phyloP scores from a whole-genome alignment of 2,113 vertebrate species.

The Nothobranchius furzeri region DNA sequence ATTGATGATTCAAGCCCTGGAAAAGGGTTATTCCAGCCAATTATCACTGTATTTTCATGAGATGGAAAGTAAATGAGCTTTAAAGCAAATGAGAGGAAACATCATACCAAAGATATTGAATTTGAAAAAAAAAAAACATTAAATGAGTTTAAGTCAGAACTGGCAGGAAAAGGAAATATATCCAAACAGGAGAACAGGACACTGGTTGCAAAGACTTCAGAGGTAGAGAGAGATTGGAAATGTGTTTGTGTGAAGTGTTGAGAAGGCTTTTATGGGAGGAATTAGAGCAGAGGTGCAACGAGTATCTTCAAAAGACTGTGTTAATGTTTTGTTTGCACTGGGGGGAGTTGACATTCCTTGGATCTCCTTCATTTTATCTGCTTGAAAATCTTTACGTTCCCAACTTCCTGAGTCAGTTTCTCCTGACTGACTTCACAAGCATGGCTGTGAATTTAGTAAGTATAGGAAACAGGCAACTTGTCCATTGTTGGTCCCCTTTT shows the following conservation, averaged over 20 bases:
- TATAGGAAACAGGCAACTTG: slow-evolving; percentile 34
- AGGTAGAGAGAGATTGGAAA: slow-evolving; percentile 28
- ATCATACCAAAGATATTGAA: background rate
- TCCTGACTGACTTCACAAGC: slow-evolving; percentile 23
- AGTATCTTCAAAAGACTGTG: slow-evolving; percentile 50
- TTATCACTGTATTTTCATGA: background rate
- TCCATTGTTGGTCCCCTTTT: slow-evolving; percentile 8
- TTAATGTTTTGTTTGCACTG: slow-evolving; percentile 57
- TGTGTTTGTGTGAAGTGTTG: slow-evolving; percentile 50
- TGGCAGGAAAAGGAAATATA: slow-evolving; percentile 10
- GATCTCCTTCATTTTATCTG: slow-evolving; percentile 23
- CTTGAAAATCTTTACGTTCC: slow-evolving; percentile 46
- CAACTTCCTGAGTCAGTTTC: slow-evolving; percentile 13
- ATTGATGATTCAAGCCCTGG: background rate
- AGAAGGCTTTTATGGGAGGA: slow-evolving; percentile 52
- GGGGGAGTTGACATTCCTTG: slow-evolving; percentile 38
- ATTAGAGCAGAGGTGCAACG: slow-evolving; percentile 36
- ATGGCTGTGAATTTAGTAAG: slow-evolving; percentile 32
- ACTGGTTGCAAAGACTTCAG: slow-evolving; percentile 22
- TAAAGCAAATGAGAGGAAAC: background rate
- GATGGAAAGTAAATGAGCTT: background rate
- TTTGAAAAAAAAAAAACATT: background rate
- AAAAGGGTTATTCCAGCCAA: background rate
- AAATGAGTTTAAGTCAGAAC: background rate
- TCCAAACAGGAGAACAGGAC: slow-evolving; percentile 28